Base-by-base conservation (phyloP, 2,888 invertebrate species). In the Erynnis tages region DNA sequence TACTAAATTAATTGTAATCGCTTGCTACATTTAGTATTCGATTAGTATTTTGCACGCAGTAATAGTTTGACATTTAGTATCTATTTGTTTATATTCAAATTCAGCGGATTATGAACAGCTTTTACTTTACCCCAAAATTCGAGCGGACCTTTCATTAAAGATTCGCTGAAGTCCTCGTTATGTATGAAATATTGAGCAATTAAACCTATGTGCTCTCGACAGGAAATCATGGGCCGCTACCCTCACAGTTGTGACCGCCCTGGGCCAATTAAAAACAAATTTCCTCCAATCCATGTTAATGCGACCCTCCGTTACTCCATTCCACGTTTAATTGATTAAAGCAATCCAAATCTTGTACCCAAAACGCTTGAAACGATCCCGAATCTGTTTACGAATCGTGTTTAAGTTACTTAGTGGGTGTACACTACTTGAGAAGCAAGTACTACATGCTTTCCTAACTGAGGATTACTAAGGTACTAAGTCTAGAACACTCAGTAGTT, bases 311-410 rank as follows among this genome's bases (percentile, higher is more conserved):
- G 52, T 45, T 43, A 45, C 38, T 38, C 50, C 7, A 50, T 35
- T 50, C 30, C 37, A 16, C 44, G 17, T 50, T 44, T 50, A 53
- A 53, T 53, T 38, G 37, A 53, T 45, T 53, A 45, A 32, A 45
- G 37, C 32, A 17, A 44, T 45, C 45, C 52, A 53, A 53, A 45
- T 44, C 44, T 23, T 30, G 23, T 32, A 32, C 50, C 43, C 30
- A 53, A 53, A 44, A 53, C 44, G 30, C 45, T 53, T 38, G 37
- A 53, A 45, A 19, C 29, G 52, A 17, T 35, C 25, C 17, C 10
- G 23, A 53, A 45, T 38, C 6, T 45, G 38, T 45, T 44, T 38
- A 13, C 45, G 19, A 53, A 53, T 45, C 45, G 34, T 30, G 23
- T 53, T 17, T n/a, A n/a, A 25, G 45, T 38, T 38, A 10, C 43